phyloP scores from a whole-genome alignment of 2,888 invertebrate genomes.

The Troglohyphantes excavatus region DNA sequence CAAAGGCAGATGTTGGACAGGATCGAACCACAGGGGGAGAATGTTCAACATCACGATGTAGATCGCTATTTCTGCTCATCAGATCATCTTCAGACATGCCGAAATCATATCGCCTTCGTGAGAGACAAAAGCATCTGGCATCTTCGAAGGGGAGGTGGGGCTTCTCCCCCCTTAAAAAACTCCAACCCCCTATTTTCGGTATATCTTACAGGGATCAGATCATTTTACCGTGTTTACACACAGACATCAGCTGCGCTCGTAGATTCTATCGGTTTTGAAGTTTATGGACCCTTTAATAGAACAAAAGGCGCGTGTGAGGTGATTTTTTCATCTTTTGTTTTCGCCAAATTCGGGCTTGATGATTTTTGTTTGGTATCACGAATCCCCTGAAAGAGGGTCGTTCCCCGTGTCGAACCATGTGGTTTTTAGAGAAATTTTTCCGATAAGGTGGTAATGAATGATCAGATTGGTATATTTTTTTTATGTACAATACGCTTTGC shows the following conservation, averaged over 20 bases:
- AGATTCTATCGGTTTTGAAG: slow-evolving; percentile 51
- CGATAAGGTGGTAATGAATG: slow-evolving; percentile 16
- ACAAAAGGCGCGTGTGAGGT: slow-evolving; percentile 47
- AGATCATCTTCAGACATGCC: slow-evolving; percentile 55
- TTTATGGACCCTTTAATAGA: slow-evolving; percentile 33
- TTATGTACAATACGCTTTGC: not conserved
- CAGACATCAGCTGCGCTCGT: slow-evolving; percentile 66
- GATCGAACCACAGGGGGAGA: not conserved
- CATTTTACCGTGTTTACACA: slow-evolving; percentile 75
- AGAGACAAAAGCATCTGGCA: slow-evolving; percentile 61
- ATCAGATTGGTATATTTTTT: slow-evolving; percentile 11
- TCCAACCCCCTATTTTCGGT: not conserved
- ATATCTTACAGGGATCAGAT: slow-evolving; percentile 77
- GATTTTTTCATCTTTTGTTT: slow-evolving; percentile 49
- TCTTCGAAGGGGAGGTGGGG: slow-evolving; percentile 22
- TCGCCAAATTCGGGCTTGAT: not conserved
- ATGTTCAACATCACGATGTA: slow-evolving; percentile 13
- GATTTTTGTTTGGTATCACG: slow-evolving; percentile 30
- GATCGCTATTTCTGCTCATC: not conserved
- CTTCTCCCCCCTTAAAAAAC: slow-evolving; percentile 16
- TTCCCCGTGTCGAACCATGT: not conserved
- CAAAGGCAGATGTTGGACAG: slow-evolving; percentile 31
- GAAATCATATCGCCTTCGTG: slow-evolving; percentile 58
- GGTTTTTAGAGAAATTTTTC: not conserved
- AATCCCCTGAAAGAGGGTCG: not conserved